A percentile compares a stretch with the other conserved stretches of the same genome.
phyloP scores from a whole-genome alignment of 2,888 invertebrate genomes.

The Protula sp. region DNA sequence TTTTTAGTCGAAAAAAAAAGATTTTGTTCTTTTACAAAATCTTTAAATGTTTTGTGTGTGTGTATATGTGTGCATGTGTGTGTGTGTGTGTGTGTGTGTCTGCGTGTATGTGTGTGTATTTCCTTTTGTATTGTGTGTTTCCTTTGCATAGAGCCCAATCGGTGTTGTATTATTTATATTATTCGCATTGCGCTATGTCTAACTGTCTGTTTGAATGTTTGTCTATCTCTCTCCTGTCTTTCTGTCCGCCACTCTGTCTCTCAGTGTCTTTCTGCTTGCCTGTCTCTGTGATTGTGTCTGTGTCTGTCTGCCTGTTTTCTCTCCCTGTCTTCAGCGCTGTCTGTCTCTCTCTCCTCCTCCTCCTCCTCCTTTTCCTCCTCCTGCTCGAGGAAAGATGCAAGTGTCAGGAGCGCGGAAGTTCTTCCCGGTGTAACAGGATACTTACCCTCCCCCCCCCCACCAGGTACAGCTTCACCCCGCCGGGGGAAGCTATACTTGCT shows the following conservation, averaged over 20 bases:
- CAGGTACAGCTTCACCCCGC: neutral
- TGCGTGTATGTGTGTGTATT: too few relatives aligned
- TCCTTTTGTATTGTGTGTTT: too few relatives aligned
- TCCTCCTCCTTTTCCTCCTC: neutral
- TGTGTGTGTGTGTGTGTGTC: too few relatives aligned
- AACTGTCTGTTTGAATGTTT: neutral
- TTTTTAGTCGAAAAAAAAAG: too few relatives aligned
- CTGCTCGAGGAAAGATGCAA: neutral
- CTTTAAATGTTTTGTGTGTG: too few relatives aligned
- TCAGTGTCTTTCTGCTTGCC: neutral
- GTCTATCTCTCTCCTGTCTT: neutral
- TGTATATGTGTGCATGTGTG: too few relatives aligned
- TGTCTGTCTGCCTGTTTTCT: neutral
- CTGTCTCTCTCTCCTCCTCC: constrained; percentile 1
- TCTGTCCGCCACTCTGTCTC: neutral
- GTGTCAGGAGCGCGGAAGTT: neutral
- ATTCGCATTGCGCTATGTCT: too few relatives aligned
- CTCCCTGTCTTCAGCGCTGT: neutral
- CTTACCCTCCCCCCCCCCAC: neutral
- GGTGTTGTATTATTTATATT: too few relatives aligned
- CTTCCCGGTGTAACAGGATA: neutral
- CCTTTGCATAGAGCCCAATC: too few relatives aligned
- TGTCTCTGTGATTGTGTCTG: too few relatives aligned
- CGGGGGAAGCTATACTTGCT: neutral
- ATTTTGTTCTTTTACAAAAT: too few relatives aligned